These are phyloP conservation scores for Nipponacmea schrenckii DNA, from an alignment of 2,888 invertebrate species.

Conservation along the genomic window DNA sequence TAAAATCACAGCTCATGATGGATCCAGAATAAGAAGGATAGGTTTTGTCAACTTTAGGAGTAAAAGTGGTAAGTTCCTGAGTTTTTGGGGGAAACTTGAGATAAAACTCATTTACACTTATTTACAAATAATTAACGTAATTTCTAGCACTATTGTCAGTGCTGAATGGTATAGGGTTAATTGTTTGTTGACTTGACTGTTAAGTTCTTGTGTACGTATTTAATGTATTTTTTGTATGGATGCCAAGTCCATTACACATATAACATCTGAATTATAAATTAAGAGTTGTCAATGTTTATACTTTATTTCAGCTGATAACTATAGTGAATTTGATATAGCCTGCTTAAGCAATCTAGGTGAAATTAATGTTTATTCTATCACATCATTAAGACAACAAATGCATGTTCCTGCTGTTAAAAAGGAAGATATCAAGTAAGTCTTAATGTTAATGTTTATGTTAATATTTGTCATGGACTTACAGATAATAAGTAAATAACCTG, in stretches of 20 bases:
- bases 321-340: constrained; percentile 87
- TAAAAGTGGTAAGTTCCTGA: constrained; percentile 67
- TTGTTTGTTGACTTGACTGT: no score
- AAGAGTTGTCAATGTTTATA: no score
- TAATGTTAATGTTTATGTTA: neutral
- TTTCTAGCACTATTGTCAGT: no score
- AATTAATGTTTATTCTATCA: constrained; percentile 86
- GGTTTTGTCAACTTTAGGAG: constrained; percentile 83
- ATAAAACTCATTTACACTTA: neutral
- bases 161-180: no score
- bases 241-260: no score
- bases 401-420: constrained; percentile 85
- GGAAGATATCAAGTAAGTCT: constrained; percentile 91
- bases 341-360: constrained; percentile 95
- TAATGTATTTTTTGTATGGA: no score
- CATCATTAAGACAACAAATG: constrained; percentile 87
- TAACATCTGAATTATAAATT: no score
- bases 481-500: no score
- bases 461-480: no score
- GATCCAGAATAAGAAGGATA: constrained; percentile 86
- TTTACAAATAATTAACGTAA: neutral
- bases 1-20: constrained; percentile 96
- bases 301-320: constrained; percentile 70
- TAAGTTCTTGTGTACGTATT: no score
- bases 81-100: neutral